These are phyloP conservation scores for Sphaerodactylus townsendi DNA, from an alignment of 2,113 vertebrate species.

Conservation along the genomic window DNA sequence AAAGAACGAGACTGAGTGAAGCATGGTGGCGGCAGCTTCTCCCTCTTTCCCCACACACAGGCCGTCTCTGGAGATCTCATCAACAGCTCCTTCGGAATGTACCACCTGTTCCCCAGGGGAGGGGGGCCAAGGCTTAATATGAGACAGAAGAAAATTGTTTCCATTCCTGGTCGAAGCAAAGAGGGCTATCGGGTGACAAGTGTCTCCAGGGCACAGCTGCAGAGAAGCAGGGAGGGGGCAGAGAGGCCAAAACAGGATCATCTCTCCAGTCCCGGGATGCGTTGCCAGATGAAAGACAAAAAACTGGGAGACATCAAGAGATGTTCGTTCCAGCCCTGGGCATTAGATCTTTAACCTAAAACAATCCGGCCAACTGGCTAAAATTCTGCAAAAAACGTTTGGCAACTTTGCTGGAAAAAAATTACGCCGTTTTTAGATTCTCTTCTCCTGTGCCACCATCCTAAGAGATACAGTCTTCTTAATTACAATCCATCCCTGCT, in stretches of 20 bases:
- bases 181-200: slow-evolving; percentile 6
- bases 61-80: slow-evolving; percentile 6
- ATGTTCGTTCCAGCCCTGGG: neutral
- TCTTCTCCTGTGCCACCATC: neutral
- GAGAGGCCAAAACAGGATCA: neutral
- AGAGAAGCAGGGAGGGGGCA: neutral
- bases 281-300: neutral
- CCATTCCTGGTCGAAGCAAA: slow-evolving; percentile 15
- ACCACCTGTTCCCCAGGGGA: slow-evolving; percentile 58
- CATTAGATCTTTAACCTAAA: neutral
- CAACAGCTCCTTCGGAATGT: slow-evolving; percentile 43
- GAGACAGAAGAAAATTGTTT: slow-evolving; percentile 31
- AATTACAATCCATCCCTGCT: neutral
- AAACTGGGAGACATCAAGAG: neutral
- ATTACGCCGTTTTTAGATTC: neutral
- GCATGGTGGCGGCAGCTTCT: neutral
- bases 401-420: neutral
- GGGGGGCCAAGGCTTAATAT: neutral
- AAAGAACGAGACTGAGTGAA: neutral
- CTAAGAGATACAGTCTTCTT: neutral
- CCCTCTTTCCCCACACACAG: neutral
- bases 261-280: neutral
- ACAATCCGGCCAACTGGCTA: neutral
- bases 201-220: slow-evolving; percentile 42
- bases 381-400: neutral